Evolutionary conservation across 2,113 vertebrate species (phyloP).

Genomic region (Hydrochoerus hydrochaeris): DNA sequence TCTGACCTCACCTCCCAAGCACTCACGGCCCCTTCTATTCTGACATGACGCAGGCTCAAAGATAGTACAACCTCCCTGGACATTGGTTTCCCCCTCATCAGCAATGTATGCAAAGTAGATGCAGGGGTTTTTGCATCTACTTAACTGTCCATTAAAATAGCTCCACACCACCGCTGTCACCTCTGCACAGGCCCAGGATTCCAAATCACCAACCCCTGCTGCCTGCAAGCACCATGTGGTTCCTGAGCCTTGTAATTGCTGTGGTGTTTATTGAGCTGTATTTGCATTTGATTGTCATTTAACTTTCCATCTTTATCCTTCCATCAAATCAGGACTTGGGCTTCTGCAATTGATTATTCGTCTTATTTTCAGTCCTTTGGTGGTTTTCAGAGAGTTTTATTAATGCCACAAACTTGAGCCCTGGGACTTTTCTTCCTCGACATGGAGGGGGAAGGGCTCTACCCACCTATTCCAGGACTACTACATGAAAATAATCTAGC

Average conservation of each 20-base stretch:
- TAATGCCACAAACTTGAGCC: constrained; percentile 77
- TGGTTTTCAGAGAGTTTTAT: constrained; percentile 78
- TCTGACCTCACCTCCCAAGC: neutral
- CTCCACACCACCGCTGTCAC: constrained; percentile 67
- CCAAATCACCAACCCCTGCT: constrained; percentile 74
- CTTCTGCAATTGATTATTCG: constrained; percentile 80
- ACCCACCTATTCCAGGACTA: constrained; percentile 37
- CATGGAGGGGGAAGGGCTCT: neutral
- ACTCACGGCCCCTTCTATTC: neutral
- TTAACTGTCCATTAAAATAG: constrained; percentile 77
- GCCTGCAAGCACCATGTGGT: constrained; percentile 75
- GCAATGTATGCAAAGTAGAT: constrained; percentile 70
- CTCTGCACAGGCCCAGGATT: constrained; percentile 68
- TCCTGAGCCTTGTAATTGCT: constrained; percentile 72
- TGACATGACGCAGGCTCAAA: constrained; percentile 7
- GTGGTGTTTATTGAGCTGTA: constrained; percentile 80
- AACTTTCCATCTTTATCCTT: constrained; percentile 63
- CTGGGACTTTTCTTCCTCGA: constrained; percentile 59
- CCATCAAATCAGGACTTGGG: constrained; percentile 49
- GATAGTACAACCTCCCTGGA: constrained; percentile 37
- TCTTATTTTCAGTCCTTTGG: constrained; percentile 75
- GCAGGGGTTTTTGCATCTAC: constrained; percentile 58
- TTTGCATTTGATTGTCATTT: constrained; percentile 78
- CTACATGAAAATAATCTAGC: constrained; percentile 27
- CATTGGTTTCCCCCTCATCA: constrained; percentile 29